Percentiles rank a stretch among this genome's conserved stretches.
Conservation (phyloP, 2,888 invertebrate species). For the Dendrolimus pini region DNA sequence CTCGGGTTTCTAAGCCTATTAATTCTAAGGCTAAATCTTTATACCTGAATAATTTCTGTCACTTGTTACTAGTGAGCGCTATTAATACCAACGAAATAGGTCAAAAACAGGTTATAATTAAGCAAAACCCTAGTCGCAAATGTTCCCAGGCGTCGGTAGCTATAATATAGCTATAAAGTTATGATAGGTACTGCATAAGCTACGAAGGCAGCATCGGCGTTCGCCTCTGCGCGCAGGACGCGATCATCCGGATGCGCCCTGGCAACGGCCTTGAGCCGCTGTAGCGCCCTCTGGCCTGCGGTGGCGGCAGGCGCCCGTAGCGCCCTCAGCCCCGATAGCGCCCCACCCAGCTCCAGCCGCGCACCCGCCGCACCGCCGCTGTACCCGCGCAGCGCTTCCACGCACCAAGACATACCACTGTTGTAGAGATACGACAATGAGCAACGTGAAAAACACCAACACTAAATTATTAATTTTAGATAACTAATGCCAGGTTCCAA, state of each 20-base stretch:
- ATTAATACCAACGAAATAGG: too few relatives aligned
- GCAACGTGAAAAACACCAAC: too few relatives aligned
- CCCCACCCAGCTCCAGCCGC: conserved; percentile 89
- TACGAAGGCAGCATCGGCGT: conserved; percentile 65
- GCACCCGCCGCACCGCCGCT: conserved; percentile 84
- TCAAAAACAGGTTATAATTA: too few relatives aligned
- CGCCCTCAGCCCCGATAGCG: conserved; percentile 88
- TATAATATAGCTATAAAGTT: too few relatives aligned
- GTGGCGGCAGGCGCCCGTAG: conserved; percentile 33
- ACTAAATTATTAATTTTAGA: too few relatives aligned
- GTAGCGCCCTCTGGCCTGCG: conserved; percentile 37
- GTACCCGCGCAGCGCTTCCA: conserved; percentile 95
- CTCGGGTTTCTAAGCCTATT: too few relatives aligned
- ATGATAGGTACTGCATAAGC: conserved; percentile 69
- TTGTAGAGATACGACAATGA: conserved; percentile 8
- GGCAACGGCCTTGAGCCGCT: conserved; percentile 59
- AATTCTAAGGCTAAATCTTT: too few relatives aligned
- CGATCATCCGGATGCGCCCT: conserved; percentile 59
- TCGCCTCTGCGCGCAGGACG: conserved; percentile 60
- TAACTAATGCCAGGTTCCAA: too few relatives aligned
- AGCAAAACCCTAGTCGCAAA: too few relatives aligned
- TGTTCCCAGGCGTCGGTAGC: too few relatives aligned
- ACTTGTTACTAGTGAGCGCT: too few relatives aligned
- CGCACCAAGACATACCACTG: conserved; percentile 85
- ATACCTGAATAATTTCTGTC: too few relatives aligned